These are phyloP conservation scores for Helarctos malayanus DNA, from an alignment of 2,797 vertebrate genomes.

Conservation along the genomic window DNA sequence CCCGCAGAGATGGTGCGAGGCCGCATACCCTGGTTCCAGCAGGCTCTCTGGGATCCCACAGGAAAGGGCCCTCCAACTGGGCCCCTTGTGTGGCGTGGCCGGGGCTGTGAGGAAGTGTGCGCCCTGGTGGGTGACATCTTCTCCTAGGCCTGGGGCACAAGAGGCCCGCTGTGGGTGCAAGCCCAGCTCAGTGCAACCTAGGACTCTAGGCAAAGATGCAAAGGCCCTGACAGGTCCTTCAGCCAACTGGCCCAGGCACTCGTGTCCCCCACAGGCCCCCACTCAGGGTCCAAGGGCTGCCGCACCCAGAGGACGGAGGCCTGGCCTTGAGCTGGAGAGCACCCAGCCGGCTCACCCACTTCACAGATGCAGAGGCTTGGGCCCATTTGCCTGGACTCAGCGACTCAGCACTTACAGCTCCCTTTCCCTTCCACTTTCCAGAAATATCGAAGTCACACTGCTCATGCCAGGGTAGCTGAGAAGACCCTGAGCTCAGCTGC, in stretches of 20 bases:
- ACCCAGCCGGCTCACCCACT: accelerated
- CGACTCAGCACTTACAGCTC: neutral
- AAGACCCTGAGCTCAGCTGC: slow-evolving; percentile 22
- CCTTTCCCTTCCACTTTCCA: slow-evolving; percentile 69
- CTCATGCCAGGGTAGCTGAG: slow-evolving; percentile 4
- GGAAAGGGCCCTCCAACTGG: neutral
- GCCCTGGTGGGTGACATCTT: neutral
- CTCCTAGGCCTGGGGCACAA: neutral
- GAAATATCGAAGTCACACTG: slow-evolving; percentile 65
- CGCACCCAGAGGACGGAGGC: neutral
- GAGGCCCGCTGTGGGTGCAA: neutral
- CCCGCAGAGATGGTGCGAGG: accelerated
- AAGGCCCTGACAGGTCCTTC: neutral
- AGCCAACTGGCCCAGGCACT: neutral
- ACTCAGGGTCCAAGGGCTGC: neutral
- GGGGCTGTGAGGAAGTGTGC: too few relatives aligned
- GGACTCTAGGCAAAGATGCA: neutral
- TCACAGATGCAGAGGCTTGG: neutral
- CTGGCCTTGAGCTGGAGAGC: neutral
- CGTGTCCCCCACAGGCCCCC: neutral
- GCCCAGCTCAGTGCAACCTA: neutral
- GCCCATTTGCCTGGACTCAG: neutral
- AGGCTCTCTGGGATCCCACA: neutral
- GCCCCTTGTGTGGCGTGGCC: neutral
- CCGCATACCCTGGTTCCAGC: neutral